Base-by-base conservation (phyloP, 2,888 invertebrate species). In the Cataglyphis albicans region DNA sequence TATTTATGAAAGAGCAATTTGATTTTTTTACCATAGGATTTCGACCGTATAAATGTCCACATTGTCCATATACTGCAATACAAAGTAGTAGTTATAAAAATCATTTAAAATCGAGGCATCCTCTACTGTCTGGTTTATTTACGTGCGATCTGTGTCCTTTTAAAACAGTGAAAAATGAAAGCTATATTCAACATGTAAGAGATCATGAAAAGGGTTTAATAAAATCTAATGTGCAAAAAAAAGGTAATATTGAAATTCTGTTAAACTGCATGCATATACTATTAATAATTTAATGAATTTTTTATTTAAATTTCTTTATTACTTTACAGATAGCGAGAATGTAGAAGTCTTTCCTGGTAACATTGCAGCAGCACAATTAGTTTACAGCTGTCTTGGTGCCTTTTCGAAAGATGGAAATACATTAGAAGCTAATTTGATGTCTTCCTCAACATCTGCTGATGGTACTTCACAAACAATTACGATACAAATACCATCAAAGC, bases 11-110 rank as follows among this genome's bases (percentile, higher is more conserved):
- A 21, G 1, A 44, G 10, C 35, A 18, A 80, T 25, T 44, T 4
- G 25, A 38, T 44, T 35, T 81, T 81, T n/a, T 35, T 82, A 92
- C 93, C 84, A 7, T 91, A 95, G 96, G 94, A 91, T 95, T 93
- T 90, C 95, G 93, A 91, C 96, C 96, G 3, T 96, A 97, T 91
- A 96, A 96, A 84, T 97, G 97, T 92, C 96, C 96, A 5, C 95
- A 96, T 90, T 97, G 97, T 92, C 94, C 96, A 10, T 97, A 97
- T 92, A 95, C 96, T 0, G 96, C 97, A 57, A 97, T 97, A 87
- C 97, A 97, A 93, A 96, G 97, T 67, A 96, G 95, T 86, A 96
- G 97, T 9, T 96, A 96, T 85, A 97, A 97, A 93, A 95, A 95
- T 87, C 96, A 96, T 92, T 93, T 96, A 84, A 95, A 95, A 61